Evolutionary conservation across 2,888 invertebrate species (phyloP), one percentile per base, ranked within the genome.

Genomic region (Tinea trinotella): DNA sequence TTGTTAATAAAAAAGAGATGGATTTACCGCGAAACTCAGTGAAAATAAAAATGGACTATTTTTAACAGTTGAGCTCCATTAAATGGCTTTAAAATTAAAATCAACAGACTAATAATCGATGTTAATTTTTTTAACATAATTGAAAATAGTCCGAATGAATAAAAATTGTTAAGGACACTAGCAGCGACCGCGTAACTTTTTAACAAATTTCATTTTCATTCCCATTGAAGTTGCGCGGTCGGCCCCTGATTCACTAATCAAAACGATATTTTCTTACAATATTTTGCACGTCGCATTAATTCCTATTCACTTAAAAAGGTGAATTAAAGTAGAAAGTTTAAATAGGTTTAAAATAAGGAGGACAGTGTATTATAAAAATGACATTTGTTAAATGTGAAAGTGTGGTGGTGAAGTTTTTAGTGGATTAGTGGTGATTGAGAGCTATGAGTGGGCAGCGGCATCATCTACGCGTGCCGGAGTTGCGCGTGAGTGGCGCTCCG

Each of bases 381-480:
- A 40, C 3, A 40, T 12, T 12, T n/a, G 13, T 13, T 40, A 40
- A 40, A n/a, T 2, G 2, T 12, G 40, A 40, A 40, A n/a, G 40
- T 15, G 40, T 40, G 40, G 15, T 35, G 93, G 93, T 57, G 93
- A 93, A 77, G 93, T 93, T 77, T 91, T 3, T 40, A 40, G 40
- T 40, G 40, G 40, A 15, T 5, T 24, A 40, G 40, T 40, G 40
- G 7, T 40, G 78, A 92, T 92, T 88, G 61, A 65, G 35, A 62
- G 40, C 60, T 63, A 88, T 87, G 87, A 88, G 87, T 73, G 82
- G 76, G 24, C 58, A 76, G 15, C 70, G 70, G 22, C 80, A 86
- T 67, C 87, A 87, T 68, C 83, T 92, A 61, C 88, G 90, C 62
- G 90, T 92, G 60, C 91, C 92, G 62, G 91, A 91, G 86, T 72